A percentile compares a stretch with the other conserved stretches of the same genome.
phyloP scores from a whole-genome alignment of 2,113 vertebrate genomes.

The Rhipidura dahli region DNA sequence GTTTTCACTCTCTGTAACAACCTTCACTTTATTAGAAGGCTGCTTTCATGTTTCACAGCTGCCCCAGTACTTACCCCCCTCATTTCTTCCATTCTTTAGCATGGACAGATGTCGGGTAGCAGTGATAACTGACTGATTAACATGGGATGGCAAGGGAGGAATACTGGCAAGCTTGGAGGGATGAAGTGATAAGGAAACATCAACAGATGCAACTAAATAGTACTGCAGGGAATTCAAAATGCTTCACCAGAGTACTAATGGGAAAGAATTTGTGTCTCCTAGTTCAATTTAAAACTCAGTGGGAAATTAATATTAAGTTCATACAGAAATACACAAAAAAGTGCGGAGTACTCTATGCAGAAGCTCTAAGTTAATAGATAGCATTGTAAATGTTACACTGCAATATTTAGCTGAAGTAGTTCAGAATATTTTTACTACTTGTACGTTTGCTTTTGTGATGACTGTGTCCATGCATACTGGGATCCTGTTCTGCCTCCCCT shows the following conservation, averaged over 20 bases:
- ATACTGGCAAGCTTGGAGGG: neutral
- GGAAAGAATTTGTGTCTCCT: neutral
- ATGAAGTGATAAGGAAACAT: neutral
- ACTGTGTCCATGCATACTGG: neutral
- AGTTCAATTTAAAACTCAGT: neutral
- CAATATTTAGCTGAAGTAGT: neutral
- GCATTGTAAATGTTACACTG: neutral
- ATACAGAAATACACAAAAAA: neutral
- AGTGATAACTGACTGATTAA: neutral
- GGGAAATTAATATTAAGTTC: neutral
- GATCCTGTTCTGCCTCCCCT: neutral
- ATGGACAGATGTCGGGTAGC: neutral
- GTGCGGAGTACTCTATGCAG: neutral
- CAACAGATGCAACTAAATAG: neutral
- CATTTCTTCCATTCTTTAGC: neutral
- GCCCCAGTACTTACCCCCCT: neutral
- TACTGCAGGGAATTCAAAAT: neutral
- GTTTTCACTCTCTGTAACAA: neutral
- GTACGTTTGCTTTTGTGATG: neutral
- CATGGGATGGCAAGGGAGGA: neutral
- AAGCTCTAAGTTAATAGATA: neutral
- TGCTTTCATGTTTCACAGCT: neutral
- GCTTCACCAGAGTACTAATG: neutral
- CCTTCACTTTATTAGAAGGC: neutral
- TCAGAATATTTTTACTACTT: neutral